Percentiles rank a stretch among this genome's conserved stretches.
phyloP scores from a whole-genome alignment of 2,113 vertebrate species.

The Narcine bancroftii region DNA sequence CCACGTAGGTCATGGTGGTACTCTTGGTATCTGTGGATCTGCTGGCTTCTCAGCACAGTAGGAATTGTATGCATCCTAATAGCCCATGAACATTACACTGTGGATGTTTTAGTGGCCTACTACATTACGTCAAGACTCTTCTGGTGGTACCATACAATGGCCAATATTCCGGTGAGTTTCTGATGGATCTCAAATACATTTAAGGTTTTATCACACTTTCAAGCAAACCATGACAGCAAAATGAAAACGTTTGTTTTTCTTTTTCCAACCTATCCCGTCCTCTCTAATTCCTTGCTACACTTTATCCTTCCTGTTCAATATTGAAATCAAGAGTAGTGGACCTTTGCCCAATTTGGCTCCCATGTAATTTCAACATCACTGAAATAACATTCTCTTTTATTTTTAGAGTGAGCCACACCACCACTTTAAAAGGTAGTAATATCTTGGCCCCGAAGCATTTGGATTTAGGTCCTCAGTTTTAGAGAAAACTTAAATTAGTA shows the following conservation, averaged over 20 bases:
- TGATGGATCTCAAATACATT: background rate
- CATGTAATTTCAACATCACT: too few species aligned
- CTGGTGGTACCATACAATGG: slow-evolving; percentile 98
- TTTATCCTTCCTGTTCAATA: background rate
- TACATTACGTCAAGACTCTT: slow-evolving; percentile 91
- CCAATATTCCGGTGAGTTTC: slow-evolving; percentile 76
- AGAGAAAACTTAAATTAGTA: background rate
- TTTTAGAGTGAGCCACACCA: too few species aligned
- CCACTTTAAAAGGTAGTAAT: too few species aligned
- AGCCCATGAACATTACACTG: slow-evolving; percentile 89
- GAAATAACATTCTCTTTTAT: too few species aligned
- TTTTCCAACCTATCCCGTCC: background rate
- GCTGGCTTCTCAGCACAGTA: slow-evolving; percentile 85
- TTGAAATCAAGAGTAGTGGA: too few species aligned
- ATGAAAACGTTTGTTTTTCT: background rate
- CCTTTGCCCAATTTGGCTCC: too few species aligned
- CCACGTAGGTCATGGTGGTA: slow-evolving; percentile 96
- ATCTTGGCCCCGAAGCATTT: background rate
- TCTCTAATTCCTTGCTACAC: too few species aligned
- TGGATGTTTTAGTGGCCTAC: slow-evolving; percentile 88
- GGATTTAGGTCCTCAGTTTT: background rate
- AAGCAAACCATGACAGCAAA: background rate
- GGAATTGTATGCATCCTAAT: slow-evolving; percentile 87
- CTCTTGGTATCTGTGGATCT: slow-evolving; percentile 87
- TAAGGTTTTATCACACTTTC: background rate